Evolutionary conservation across 2,797 vertebrate species (phyloP).

Genomic region (Phoebastria nigripes): DNA sequence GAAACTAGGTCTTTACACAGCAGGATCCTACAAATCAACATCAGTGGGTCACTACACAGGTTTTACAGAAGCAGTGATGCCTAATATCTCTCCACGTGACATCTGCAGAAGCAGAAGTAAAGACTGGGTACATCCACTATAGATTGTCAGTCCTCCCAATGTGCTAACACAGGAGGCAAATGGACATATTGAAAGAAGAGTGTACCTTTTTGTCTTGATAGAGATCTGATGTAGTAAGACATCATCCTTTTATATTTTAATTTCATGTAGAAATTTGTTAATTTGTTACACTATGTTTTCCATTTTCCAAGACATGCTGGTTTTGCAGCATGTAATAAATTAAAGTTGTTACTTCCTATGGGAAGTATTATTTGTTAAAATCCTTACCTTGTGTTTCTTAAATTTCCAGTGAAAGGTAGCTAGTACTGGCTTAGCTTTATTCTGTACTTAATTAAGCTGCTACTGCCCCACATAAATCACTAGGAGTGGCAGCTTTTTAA

Average conservation of each 20-base stretch:
- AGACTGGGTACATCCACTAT: conserved; percentile 50
- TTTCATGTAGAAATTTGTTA: background rate
- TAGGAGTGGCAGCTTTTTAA: background rate
- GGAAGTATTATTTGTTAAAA: background rate
- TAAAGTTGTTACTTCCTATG: background rate
- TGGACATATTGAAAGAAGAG: background rate
- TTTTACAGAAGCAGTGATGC: conserved; percentile 71
- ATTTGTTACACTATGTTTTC: background rate
- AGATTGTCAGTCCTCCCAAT: conserved; percentile 27
- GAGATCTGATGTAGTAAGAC: background rate
- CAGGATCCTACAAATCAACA: conserved; percentile 74
- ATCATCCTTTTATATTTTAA: background rate
- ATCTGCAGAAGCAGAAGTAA: conserved; percentile 69
- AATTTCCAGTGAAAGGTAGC: background rate
- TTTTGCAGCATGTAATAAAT: background rate
- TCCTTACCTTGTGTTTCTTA: background rate
- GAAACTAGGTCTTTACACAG: conserved; percentile 82
- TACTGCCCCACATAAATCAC: background rate
- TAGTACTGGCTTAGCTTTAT: background rate
- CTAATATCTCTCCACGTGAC: conserved; percentile 72
- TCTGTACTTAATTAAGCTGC: background rate
- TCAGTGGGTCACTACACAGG: conserved; percentile 71
- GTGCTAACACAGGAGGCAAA: background rate
- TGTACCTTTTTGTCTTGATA: background rate
- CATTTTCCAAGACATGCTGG: background rate